phyloP scores from a whole-genome alignment of 1,140 invertebrate species.

The Micrasema minimum region DNA sequence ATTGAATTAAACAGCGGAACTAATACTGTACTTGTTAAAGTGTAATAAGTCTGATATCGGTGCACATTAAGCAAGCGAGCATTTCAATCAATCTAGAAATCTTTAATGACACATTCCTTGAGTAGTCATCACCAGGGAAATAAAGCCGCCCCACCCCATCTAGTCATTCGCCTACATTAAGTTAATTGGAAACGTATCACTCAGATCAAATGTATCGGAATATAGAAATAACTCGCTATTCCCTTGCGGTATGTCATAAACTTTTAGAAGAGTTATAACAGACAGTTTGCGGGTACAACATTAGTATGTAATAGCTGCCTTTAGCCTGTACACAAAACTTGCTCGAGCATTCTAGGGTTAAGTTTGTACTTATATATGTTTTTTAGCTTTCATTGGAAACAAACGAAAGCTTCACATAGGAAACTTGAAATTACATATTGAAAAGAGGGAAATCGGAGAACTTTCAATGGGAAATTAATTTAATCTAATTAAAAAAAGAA shows the following conservation, averaged over 20 bases:
- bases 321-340: background rate
- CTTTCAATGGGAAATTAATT: too few relatives aligned
- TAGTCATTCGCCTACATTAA: constrained; percentile 4
- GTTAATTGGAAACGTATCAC: constrained; percentile 25
- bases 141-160: background rate
- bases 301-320: background rate
- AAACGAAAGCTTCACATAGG: too few relatives aligned
- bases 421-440: too few relatives aligned
- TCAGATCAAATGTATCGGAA: constrained; percentile 23
- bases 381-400: too few relatives aligned
- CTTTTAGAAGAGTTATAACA: constrained; percentile 29
- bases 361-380: background rate
- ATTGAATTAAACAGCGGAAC: too few relatives aligned
- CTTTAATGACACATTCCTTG: constrained; percentile 13
- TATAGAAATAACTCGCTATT: constrained; percentile 31
- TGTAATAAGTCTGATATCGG: constrained; percentile 2
- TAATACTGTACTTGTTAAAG: too few relatives aligned
- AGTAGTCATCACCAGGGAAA: constrained; percentile 25
- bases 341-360: background rate
- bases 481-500: too few relatives aligned
- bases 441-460: too few relatives aligned
- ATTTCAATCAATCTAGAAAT: constrained; percentile 10
- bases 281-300: background rate
- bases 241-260: constrained; percentile 32
- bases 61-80: constrained; percentile 4